A percentile compares a stretch with the other conserved stretches of the same genome.
Conservation (phyloP, 2,113 vertebrate species). For the Cathartes aura region DNA sequence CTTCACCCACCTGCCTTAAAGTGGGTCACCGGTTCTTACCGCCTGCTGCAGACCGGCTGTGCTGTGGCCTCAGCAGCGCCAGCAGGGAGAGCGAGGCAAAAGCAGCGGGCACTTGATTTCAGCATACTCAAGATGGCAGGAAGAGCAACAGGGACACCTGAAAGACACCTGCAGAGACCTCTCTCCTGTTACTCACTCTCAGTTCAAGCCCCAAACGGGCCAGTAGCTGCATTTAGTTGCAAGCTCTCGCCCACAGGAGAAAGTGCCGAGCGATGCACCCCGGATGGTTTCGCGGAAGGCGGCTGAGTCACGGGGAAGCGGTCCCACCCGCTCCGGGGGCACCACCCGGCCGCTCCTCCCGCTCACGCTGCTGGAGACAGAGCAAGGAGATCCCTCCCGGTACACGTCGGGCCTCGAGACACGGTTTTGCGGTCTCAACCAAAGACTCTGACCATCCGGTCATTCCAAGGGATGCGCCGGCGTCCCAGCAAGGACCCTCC, state of each 20-base stretch:
- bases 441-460: background rate
- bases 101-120: fast-evolving
- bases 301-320: background rate
- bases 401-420: fast-evolving
- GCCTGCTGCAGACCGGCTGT: background rate
- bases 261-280: fast-evolving
- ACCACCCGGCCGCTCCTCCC: background rate
- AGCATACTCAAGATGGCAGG: fast-evolving
- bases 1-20: background rate
- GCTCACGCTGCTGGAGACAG: fast-evolving
- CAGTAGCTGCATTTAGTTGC: background rate
- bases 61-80: fast-evolving
- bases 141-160: background rate
- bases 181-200: background rate
- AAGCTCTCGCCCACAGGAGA: background rate
- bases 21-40: background rate
- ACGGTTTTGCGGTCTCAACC: fast-evolving
- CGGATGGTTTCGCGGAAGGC: fast-evolving
- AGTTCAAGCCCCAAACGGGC: fast-evolving
- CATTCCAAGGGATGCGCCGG: background rate
- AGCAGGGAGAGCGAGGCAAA: fast-evolving
- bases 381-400: background rate
- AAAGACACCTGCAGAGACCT: background rate
- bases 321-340: background rate
- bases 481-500: background rate